Base-by-base conservation (phyloP, 2,888 invertebrate species). In the Anticlea derivata region DNA sequence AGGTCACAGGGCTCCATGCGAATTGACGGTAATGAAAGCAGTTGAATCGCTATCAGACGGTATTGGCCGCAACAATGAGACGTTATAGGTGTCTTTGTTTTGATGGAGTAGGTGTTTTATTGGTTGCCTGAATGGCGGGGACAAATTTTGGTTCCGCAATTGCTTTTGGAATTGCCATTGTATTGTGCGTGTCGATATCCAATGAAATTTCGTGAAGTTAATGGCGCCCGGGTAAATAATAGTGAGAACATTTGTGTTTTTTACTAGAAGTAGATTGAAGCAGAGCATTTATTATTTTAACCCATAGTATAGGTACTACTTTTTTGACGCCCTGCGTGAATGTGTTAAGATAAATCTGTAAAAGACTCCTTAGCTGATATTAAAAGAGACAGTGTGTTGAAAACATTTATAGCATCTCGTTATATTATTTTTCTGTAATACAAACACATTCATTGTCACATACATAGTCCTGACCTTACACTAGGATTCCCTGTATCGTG, bases 1-100 rank as follows among this genome's bases (percentile, higher is more conserved):
- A 61, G 60, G 62, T 64, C 63, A 67, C 65, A 59, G 55, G 59
- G 58, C 63, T 68, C 60, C 66, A 68, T 68, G 64, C 61, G 66
- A 74, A 76, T 71, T 60, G 68, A 60, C 58, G 59, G 67, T 75
- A 75, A 78, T 77, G 74, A 76, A 72, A 74, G 61, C 62, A 65
- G 58, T 63, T 62, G 62, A 65, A 63, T 58, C 53, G 61, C 50
- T 66, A 66, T 66, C 39, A 48, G 56, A 58, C 53, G 55, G 60
- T 66, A 61, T 66, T 58, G 60, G 51, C 60, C 48, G 46, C 20
- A 46, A 54, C 55, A 60, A 60, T 60, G 56, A 55, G 56, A 57
- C 46, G 52, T 60, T 51, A 55, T 50, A 43, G 51, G 58, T 50
- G 51, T 46, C 48, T 37, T 50, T 53, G 45, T 55, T 47, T 57